Conservation (phyloP, 2,888 invertebrate genomes). For the Dicyrtoma fusca region DNA sequence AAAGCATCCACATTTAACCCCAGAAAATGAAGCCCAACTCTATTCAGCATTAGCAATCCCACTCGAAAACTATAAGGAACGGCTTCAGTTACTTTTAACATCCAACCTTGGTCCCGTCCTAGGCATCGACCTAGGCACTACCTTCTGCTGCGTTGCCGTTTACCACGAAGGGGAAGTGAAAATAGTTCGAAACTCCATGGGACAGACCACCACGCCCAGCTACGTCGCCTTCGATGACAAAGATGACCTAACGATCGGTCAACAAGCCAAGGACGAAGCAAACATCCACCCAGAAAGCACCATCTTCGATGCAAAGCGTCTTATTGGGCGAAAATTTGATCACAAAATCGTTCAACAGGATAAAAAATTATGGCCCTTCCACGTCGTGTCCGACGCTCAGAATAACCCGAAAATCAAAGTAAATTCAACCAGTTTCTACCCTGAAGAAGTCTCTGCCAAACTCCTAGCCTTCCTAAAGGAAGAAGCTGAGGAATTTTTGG, state of each 20-base stretch:
- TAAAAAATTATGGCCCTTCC: conserved; percentile 93
- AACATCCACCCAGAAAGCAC: not conserved
- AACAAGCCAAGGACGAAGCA: not conserved
- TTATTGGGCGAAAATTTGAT: conserved; percentile 88
- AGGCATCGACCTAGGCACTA: conserved; percentile 11
- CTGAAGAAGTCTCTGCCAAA: conserved; percentile 68
- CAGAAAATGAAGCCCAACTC: no score
- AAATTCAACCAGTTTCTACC: conserved; percentile 64
- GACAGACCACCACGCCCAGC: no score
- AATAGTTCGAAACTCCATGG: not conserved
- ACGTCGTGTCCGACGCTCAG: conserved; percentile 71
- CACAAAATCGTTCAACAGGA: conserved; percentile 85
- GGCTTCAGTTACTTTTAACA: no score
- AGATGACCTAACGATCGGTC: conserved; percentile 1
- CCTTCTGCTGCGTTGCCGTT: not conserved
- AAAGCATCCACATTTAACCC: no score
- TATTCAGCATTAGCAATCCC: no score
- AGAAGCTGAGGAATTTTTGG: conserved; percentile 77
- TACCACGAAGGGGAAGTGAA: not conserved
- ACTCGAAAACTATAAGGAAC: no score
- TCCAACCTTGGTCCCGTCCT: not conserved
- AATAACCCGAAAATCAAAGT: conserved; percentile 37
- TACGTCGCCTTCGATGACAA: no score
- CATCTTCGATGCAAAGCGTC: conserved; percentile 77
- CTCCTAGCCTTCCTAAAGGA: conserved; percentile 87